Evolutionary conservation across 30 jellyfish, hydroid and myxozoan species (phyloP).

Genomic region (Pelagia noctiluca): DNA sequence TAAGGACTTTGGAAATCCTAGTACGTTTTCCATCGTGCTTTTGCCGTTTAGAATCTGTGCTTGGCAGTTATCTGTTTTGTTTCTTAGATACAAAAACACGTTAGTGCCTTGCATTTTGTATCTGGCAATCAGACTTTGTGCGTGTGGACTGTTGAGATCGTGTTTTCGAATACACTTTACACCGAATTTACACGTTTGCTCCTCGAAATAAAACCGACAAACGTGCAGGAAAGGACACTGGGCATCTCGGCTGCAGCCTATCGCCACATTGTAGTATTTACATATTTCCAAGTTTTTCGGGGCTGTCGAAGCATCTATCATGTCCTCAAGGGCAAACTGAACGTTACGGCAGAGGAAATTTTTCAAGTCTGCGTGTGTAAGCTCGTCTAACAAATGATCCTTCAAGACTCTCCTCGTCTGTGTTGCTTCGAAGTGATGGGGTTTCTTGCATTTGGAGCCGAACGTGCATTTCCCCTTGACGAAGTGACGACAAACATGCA

Average conservation of each 20-base stretch:
- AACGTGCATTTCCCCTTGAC: conserved; percentile 95
- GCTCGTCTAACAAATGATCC: conserved; percentile 68
- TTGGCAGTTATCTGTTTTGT: conserved; percentile 9
- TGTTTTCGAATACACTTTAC: conserved; percentile 92
- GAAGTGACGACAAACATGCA: conserved; percentile 93
- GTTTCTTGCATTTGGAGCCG: conserved; percentile 93
- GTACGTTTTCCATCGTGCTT: no score
- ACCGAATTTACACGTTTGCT: conserved; percentile 93
- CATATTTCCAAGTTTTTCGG: conserved; percentile 93
- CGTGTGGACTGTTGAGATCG: conserved; percentile 63
- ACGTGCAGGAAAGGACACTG: conserved; percentile 90
- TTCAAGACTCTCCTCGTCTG: conserved; percentile 66
- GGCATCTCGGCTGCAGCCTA: conserved; percentile 92
- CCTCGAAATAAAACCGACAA: conserved; percentile 90
- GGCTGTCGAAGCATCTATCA: conserved; percentile 55
- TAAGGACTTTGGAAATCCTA: neutral
- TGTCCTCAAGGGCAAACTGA: conserved; percentile 83
- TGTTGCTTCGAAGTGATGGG: conserved; percentile 86
- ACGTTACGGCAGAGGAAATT: conserved; percentile 92
- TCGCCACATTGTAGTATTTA: conserved; percentile 90
- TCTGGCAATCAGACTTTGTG: conserved; percentile 61
- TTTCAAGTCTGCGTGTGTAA: conserved; percentile 63
- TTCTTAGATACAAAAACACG: conserved; percentile 36
- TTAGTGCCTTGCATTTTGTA: conserved; percentile 58
- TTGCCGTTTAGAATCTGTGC: no score